These are phyloP conservation scores for Meloidogyne exigua DNA, from an alignment of 1,140 invertebrate species.

Conservation along the genomic window DNA sequence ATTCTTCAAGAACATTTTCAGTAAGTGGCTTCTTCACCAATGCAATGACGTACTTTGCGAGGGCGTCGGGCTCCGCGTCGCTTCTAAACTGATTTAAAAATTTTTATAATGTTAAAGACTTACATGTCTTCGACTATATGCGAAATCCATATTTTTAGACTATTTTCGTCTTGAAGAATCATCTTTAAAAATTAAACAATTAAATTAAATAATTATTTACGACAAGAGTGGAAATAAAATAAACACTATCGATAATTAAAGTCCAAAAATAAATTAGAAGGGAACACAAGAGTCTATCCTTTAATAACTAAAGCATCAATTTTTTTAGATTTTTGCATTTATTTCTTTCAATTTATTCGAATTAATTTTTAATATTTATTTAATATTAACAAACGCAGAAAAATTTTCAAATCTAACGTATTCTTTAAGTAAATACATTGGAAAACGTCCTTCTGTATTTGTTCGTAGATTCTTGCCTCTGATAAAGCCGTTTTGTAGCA, in stretches of 20 bases:
- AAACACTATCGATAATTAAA: too few species aligned
- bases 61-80: slow-evolving; percentile 90
- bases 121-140: slow-evolving; percentile 27
- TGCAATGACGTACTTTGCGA: slow-evolving; percentile 93
- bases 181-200: background rate
- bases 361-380: background rate
- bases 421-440: background rate
- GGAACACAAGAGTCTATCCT: too few species aligned
- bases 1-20: slow-evolving; percentile 77
- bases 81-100: slow-evolving; percentile 61
- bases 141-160: slow-evolving; percentile 29
- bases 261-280: too few species aligned
- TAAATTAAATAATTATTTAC: background rate
- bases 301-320: too few species aligned
- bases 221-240: background rate
- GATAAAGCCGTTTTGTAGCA: background rate
- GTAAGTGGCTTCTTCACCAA: slow-evolving; percentile 92
- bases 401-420: background rate
- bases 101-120: background rate
- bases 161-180: slow-evolving; percentile 28
- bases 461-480: background rate
- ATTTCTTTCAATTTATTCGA: too few species aligned
- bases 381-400: background rate
- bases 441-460: background rate
- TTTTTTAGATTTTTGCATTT: too few species aligned